These are phyloP conservation scores for Trachymyrmex cornetzi DNA, from an alignment of 1,140 invertebrate genomes.

Conservation along the genomic window DNA sequence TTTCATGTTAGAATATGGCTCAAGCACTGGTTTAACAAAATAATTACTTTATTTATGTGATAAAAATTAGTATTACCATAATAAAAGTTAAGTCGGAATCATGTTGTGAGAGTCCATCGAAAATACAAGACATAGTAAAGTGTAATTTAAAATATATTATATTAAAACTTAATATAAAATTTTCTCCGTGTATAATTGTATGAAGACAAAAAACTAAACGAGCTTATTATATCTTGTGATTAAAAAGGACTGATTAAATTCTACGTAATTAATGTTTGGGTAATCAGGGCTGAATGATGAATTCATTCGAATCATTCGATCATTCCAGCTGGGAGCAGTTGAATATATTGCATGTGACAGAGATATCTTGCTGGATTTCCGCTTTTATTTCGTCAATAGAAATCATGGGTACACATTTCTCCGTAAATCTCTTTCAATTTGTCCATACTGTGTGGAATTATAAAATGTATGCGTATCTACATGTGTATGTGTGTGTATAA, in stretches of 20 bases:
- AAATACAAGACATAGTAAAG: too few relatives aligned
- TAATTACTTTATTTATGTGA: too few relatives aligned
- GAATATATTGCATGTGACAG: constrained; percentile 23
- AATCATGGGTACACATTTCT: constrained; percentile 12
- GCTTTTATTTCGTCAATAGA: constrained; percentile 38
- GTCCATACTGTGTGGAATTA: not conserved
- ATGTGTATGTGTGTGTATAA: not conserved
- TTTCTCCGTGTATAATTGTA: too few relatives aligned
- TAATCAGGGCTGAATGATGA: constrained; percentile 22
- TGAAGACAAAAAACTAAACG: not conserved
- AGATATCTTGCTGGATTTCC: constrained; percentile 27
- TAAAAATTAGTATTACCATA: too few relatives aligned
- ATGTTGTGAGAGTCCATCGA: too few relatives aligned
- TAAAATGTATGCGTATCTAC: not conserved
- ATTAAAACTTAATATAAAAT: too few relatives aligned
- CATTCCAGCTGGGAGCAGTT: constrained; percentile 18
- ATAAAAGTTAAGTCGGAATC: too few relatives aligned
- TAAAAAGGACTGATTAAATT: constrained; percentile 21
- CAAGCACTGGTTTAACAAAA: too few relatives aligned
- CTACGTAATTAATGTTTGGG: constrained; percentile 27
- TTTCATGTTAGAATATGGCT: too few relatives aligned
- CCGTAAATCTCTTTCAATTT: constrained; percentile 18
- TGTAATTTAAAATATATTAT: too few relatives aligned
- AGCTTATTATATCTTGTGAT: not conserved
- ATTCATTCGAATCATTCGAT: constrained; percentile 36